Evolutionary conservation across 2,113 vertebrate species (phyloP), one percentile per base, ranked within the genome.

Genomic region (Ginglymostoma cirratum): DNA sequence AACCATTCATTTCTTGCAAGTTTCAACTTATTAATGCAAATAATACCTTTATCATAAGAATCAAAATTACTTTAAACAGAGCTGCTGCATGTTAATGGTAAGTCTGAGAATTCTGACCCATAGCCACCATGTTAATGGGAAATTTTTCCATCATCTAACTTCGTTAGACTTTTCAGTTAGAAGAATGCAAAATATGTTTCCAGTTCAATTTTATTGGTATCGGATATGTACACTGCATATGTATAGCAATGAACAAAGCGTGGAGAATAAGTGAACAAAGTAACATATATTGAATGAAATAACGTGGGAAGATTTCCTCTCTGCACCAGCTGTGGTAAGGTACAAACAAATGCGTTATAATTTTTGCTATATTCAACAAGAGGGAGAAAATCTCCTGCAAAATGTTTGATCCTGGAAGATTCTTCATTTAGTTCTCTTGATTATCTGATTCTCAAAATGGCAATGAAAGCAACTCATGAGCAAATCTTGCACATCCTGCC

Each of bases 1-100:
- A 76, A 95, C 72, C 52, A 72, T 95, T 95, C 69, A 72, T 45
- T 38, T 52, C 45, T 27, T 34, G n/a, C 8, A 14, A 6, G 24
- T 72, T 52, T 30, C 94, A 52, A 52, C 23, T 95, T 95, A 72
- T 72, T 95, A 95, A 24, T 76, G 45, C 42, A 48, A 95, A 95
- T 72, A 95, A 72, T 72, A 48, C 17, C 19, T 67, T 5, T 30
- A 17, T 70, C 30, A 48, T 15, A 45, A 52, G 48, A 95, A 95
- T 69, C 52, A 30, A 95, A 52, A 27, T 12, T 27, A 14, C 23
- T 95, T 95, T 27, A 30, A 69, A 95, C 45, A 30, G 23, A 30
- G 10, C 42, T 21, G 30, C 52, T 30, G 12, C 67, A 72, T 45
- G 12, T 69, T 24, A 67, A 66, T 1, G 52, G 24, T 34, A 15